Evolutionary conservation across 2,113 vertebrate genomes (phyloP), one percentile per base, ranked within the genome.

Genomic region (Dicentrarchus labrax): DNA sequence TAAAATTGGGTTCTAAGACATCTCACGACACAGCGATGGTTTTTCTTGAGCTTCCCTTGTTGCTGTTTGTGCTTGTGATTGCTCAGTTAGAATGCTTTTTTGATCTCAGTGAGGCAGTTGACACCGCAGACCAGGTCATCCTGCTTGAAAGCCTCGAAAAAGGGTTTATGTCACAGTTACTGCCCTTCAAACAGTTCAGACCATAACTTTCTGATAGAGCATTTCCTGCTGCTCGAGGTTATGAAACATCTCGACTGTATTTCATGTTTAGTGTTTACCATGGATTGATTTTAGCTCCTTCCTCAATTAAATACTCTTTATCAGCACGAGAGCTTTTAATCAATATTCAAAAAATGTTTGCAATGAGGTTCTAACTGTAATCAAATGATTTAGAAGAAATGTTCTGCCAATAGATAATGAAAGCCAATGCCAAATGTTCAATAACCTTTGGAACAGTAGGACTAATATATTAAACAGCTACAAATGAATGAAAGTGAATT

Each of bases 91-190:
- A 90, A 83, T 78, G 51, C 78, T 17, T 88, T 30, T 89, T 76
- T 84, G 78, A 84, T 90, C 77, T 76, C 82, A 60, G 65, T 51
- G 43, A 83, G 76, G 66, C 72, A n/a, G 69, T 76, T 86, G 89
- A 90, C 83, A 80, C 59, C 50, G 4, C 56, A 47, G 75, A 77
- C 76, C 77, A 59, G 84, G 89, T 88, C 88, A 84, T 65, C 43
- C 51, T 43, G 53, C 88, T 83, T 76, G 62, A 89, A 91, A 89
- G 86, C 89, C 70, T 76, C 8, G 0, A 59, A 86, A 88, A 84
- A 66, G 72, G 76, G 72, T 85, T 83, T 61, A 74, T 85, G 88
- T 89, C 84, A 84, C 80, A 85, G 85, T 80, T 72, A 62, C 51
- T 74, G 72, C 68, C 67, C 82, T 91, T 86, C 75, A 85, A 88